Conservation (phyloP, 2,113 vertebrate genomes). For the Vulpes ferrilata region DNA sequence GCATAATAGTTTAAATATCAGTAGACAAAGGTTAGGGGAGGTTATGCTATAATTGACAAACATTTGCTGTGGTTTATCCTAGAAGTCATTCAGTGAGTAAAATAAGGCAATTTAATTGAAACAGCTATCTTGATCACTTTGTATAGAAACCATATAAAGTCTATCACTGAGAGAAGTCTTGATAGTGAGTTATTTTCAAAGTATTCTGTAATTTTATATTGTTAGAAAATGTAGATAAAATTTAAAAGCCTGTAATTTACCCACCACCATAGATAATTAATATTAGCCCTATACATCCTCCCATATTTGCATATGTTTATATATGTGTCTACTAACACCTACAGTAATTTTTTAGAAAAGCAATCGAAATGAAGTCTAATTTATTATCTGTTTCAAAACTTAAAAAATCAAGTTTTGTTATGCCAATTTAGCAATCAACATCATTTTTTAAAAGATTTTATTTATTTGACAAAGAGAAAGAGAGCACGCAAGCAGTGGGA, state of each 20-base stretch:
- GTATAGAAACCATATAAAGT: neutral
- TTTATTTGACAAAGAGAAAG: too few relatives aligned
- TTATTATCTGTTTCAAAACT: neutral
- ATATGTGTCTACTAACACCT: neutral
- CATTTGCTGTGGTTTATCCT: neutral
- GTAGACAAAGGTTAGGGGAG: neutral
- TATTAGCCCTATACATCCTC: neutral
- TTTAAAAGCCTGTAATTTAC: neutral
- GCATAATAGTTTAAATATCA: constrained; percentile 1
- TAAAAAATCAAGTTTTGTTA: neutral
- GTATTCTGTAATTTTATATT: neutral
- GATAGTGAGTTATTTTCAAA: constrained; percentile 2
- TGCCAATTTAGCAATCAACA: neutral
- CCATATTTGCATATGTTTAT: neutral
- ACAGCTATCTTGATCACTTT: neutral
- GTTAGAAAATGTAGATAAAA: neutral
- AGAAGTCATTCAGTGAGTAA: constrained; percentile 1
- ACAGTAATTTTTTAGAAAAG: neutral
- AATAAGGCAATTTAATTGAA: constrained; percentile 22
- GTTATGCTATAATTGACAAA: neutral
- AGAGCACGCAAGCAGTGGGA: neutral
- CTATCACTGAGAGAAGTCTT: neutral
- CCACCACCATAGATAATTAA: neutral
- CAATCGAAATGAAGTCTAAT: neutral
- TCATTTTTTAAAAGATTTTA: neutral